Base-by-base conservation (phyloP, 2,888 invertebrate species). In the Rhingia campestris region DNA sequence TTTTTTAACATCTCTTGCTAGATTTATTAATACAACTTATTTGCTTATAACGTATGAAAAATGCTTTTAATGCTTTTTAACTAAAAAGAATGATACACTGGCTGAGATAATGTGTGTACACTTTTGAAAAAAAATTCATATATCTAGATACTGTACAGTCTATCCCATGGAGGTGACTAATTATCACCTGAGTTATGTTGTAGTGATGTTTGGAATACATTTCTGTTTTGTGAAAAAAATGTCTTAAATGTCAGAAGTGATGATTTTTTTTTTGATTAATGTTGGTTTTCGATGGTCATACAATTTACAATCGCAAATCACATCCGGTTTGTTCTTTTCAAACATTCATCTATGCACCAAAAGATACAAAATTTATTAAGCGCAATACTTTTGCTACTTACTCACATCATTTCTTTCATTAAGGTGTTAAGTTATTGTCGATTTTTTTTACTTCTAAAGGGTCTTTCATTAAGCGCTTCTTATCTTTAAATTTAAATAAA, bases 1-100 rank as follows among this genome's bases (percentile, higher is more conserved):
- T 54, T 74, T 33, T 14, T 47, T 67, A 64, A 74, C 39, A 35
- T 4, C n/a, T 41, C 14, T n/a, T n/a, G 41, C 35, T 7, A 59
- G 32, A 43, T 4, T 9, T 66, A 43, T 6, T 66, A 39, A 66
- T 30, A 53, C 9, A 10, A n/a, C n/a, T 12, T 10, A 53, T 35
- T 67, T n/a, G 66, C 59, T 51, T 59, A 10, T 70, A 59, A 49
- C 22, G 43, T 10, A 45, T 45, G 59, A 49, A 14, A 63, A 59
- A 61, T 63, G 72, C 77, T 72, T 64, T 12, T 58, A 77, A 47
- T 43, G 70, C 70, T 70, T 72, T n/a, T 72, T 3, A 43, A 63
- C 63, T 70, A 56, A 72, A 22, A 37, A n/a, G 61, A 32, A 6
- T 53, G 51, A 66, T 75, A 45, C 53, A 35, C 53, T 67, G 43